Evolutionary conservation across 2,797 vertebrate genomes (phyloP).

Genomic region (Karalla daura): DNA sequence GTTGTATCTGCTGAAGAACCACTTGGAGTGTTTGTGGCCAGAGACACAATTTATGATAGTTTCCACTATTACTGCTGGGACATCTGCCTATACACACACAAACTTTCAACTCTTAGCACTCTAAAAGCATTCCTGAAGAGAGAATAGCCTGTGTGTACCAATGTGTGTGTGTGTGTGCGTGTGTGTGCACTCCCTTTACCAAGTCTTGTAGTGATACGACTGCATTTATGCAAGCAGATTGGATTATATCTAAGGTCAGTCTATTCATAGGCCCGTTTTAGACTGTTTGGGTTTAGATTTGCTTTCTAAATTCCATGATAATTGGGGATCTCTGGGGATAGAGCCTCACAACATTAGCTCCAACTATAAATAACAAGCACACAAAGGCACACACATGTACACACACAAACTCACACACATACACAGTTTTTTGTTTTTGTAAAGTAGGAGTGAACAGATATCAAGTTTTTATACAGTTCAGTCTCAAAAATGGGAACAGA

Average conservation of each 20-base stretch:
- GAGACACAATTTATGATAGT: conserved; percentile 68
- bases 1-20: conserved; percentile 44
- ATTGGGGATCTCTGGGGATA: conserved; percentile 81
- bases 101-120: conserved; percentile 51
- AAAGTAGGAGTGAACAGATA: neutral
- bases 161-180: conserved; percentile 21
- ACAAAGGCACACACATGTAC: conserved; percentile 28
- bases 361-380: conserved; percentile 78
- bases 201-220: conserved; percentile 61
- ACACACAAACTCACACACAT: neutral
- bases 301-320: conserved; percentile 86
- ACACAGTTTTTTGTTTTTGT: neutral
- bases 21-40: conserved; percentile 27
- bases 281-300: conserved; percentile 78
- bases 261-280: conserved; percentile 80
- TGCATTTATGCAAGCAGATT: conserved; percentile 63
- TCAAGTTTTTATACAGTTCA: neutral
- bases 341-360: conserved; percentile 71
- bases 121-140: conserved; percentile 81
- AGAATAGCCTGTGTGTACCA: conserved; percentile 50
- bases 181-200: conserved; percentile 32
- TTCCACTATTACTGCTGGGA: conserved; percentile 73
- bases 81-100: conserved; percentile 61
- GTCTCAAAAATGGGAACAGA: neutral
- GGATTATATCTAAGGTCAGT: conserved; percentile 76